These are phyloP conservation scores for Punctoribates punctum DNA, from an alignment of 2,888 invertebrate species.

Conservation along the genomic window DNA sequence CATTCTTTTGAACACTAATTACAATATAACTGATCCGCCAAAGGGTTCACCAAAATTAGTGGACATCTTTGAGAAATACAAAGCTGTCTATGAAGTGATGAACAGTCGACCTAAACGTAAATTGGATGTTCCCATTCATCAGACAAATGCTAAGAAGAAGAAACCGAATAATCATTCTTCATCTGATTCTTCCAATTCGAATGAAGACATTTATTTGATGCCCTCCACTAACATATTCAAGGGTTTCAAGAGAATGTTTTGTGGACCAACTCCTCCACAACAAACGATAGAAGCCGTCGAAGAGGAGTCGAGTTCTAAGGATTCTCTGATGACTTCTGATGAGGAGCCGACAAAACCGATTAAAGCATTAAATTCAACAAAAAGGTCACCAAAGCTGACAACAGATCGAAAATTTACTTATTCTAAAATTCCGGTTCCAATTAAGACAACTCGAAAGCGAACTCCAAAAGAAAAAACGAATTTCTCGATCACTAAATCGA, in stretches of 20 bases:
- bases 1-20: not conserved
- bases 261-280: too few species aligned
- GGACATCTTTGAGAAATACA: not conserved
- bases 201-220: not conserved
- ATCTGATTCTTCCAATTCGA: not conserved
- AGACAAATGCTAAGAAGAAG: not conserved
- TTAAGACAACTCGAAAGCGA: not conserved
- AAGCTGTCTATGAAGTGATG: not conserved
- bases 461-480: slow-evolving; percentile 32
- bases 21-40: not conserved
- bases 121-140: not conserved
- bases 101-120: not conserved
- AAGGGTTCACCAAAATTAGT: slow-evolving; percentile 6
- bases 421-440: too few species aligned
- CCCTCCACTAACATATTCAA: not conserved
- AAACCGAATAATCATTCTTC: slow-evolving; percentile 1
- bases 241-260: not conserved
- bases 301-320: not conserved
- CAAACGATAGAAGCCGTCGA: not conserved
- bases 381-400: not conserved
- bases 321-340: not conserved
- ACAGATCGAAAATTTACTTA: not conserved
- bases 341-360: not conserved
- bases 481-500: too few species aligned
- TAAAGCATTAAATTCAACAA: not conserved